A percentile compares a stretch with the other conserved stretches of the same genome.
Conservation (phyloP, 2,888 invertebrate species). For the Fissipunctia ypsillon region DNA sequence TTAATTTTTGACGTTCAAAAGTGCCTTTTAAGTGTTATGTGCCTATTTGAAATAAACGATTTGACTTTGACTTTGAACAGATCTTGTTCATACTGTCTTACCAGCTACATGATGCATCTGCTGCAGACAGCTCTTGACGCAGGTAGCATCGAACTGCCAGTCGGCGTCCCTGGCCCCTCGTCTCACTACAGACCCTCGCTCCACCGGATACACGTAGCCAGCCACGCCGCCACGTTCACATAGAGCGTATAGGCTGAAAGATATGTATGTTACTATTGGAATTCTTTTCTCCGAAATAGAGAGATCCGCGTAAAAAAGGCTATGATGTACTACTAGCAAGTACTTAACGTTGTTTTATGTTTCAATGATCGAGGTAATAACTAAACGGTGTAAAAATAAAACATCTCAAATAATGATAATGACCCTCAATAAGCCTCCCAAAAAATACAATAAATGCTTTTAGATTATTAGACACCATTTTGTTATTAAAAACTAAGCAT, state of each 20-base stretch:
- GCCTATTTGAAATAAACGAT: too few relatives aligned
- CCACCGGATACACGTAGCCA: constrained; percentile 80
- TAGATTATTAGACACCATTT: not conserved
- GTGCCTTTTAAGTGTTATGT: too few relatives aligned
- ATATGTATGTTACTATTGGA: not conserved
- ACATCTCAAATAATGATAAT: not conserved
- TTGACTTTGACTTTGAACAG: too few relatives aligned
- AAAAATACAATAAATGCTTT: not conserved
- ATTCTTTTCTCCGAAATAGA: not conserved
- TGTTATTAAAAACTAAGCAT: not conserved
- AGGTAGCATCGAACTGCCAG: constrained; percentile 81
- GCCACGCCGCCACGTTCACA: constrained; percentile 78
- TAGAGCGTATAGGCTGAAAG: constrained; percentile 72
- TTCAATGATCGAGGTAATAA: not conserved
- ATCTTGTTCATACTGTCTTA: too few relatives aligned
- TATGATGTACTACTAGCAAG: not conserved
- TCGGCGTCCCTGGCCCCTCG: constrained; percentile 79
- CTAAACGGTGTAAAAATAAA: not conserved
- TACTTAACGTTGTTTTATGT: not conserved
- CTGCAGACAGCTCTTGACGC: constrained; percentile 77
- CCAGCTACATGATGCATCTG: constrained; percentile 79
- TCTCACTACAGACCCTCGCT: constrained; percentile 74
- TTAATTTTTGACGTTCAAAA: too few relatives aligned
- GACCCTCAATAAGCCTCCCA: not conserved
- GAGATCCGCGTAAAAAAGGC: not conserved